Conservation (phyloP, 37 sponge, comb jelly and placozoan genomes). For the Eunapius fragilis region DNA sequence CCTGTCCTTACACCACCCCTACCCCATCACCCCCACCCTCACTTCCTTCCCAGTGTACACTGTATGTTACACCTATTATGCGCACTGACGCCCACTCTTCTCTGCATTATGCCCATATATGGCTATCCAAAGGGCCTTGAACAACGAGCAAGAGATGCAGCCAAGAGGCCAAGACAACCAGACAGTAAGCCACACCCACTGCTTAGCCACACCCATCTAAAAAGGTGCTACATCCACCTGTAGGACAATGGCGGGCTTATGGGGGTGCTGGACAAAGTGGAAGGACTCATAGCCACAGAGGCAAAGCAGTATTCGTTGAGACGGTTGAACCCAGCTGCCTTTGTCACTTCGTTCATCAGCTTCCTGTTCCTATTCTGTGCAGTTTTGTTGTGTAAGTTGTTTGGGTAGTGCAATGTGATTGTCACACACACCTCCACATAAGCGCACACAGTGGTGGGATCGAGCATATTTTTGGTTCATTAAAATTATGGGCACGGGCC, state of each 20-base stretch:
- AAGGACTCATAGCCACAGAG: not conserved
- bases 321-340: not conserved
- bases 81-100: too few relatives aligned
- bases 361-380: constrained; percentile 3
- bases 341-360: constrained; percentile 22
- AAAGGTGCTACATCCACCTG: not conserved
- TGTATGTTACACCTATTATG: too few relatives aligned
- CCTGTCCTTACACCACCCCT: too few relatives aligned
- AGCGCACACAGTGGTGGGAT: too few relatives aligned
- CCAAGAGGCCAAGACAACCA: too few relatives aligned
- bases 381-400: constrained; percentile 27
- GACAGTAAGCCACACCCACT: not conserved
- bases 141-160: too few relatives aligned
- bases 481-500: not conserved
- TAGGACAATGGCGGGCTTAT: not conserved
- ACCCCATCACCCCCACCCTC: too few relatives aligned
- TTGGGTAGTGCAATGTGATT: not conserved
- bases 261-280: not conserved
- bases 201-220: not conserved
- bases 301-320: not conserved
- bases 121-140: too few relatives aligned
- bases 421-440: too few relatives aligned
- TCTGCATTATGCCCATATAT: too few relatives aligned
- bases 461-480: too few relatives aligned
- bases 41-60: not conserved